These are phyloP conservation scores for Caenorhabditis sulstoni DNA, from an alignment of 2,888 invertebrate species.

Conservation along the genomic window DNA sequence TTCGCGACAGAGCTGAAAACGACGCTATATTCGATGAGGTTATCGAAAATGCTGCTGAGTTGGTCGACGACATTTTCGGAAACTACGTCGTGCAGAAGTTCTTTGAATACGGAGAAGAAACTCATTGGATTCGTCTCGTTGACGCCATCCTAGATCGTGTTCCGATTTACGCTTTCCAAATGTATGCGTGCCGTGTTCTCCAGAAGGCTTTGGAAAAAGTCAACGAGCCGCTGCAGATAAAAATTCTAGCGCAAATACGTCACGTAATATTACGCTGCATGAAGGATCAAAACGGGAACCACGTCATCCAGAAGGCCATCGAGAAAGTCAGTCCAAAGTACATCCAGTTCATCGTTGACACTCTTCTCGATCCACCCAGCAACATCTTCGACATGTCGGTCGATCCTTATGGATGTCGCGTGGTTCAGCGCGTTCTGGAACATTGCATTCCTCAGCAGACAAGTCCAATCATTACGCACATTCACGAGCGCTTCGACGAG, in stretches of 20 bases:
- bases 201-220: constrained; percentile 93
- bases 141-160: constrained; percentile 84
- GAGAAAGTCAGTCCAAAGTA: constrained; percentile 97
- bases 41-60: constrained; percentile 91
- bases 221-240: constrained; percentile 47
- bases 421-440: constrained; percentile 98
- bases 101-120: constrained; percentile 97
- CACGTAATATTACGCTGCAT: constrained; percentile 89
- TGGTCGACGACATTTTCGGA: constrained; percentile 99
- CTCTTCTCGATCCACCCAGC: constrained; percentile 77
- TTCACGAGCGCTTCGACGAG: constrained; percentile 90
- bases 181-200: constrained; percentile 93
- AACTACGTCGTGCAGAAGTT: constrained; percentile 97
- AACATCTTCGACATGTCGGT: constrained; percentile 91
- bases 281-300: constrained; percentile 99
- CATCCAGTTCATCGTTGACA: constrained; percentile 92
- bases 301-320: constrained; percentile 95
- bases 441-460: constrained; percentile 95
- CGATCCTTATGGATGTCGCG: constrained; percentile 98
- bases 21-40: constrained; percentile 99
- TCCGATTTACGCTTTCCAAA: constrained; percentile 94
- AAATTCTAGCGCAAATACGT: constrained; percentile 39
- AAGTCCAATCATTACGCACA: constrained; percentile 91
- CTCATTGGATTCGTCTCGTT: constrained; percentile 93
- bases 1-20: constrained; percentile 95